A percentile compares a stretch with the other conserved stretches of the same genome.
These are phyloP conservation scores for Toxotes jaculatrix DNA, from an alignment of 2,113 vertebrate genomes.

Conservation along the genomic window DNA sequence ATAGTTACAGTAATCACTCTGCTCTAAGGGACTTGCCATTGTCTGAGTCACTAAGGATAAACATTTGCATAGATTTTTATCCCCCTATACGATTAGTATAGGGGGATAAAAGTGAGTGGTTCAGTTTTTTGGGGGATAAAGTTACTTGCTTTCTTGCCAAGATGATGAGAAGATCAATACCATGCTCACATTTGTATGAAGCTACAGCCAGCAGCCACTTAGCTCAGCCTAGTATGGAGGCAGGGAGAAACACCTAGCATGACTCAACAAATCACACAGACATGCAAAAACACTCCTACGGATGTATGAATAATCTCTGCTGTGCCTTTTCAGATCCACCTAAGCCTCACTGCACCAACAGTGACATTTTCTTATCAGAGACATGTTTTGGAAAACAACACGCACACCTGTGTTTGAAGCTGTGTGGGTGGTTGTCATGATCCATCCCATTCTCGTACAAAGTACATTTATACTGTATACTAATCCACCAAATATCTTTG, in stretches of 20 bases:
- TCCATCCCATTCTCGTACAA: background rate
- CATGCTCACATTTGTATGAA: no score
- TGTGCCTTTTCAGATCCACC: no score
- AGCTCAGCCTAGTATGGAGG: no score
- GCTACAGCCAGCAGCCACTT: no score
- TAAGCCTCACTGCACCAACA: background rate
- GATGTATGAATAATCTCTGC: no score
- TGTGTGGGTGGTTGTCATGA: background rate
- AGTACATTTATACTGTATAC: background rate
- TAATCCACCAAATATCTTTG: background rate
- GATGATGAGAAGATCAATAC: no score
- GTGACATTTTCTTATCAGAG: background rate
- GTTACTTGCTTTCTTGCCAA: background rate
- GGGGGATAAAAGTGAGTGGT: background rate
- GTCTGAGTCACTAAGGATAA: background rate
- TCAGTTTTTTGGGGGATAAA: background rate
- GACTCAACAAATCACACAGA: no score
- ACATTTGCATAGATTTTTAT: background rate
- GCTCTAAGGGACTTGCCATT: slow-evolving; percentile 16
- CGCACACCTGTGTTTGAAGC: background rate
- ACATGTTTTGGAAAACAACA: background rate
- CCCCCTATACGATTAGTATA: background rate
- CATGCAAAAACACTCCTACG: no score
- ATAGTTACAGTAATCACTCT: slow-evolving; percentile 38
- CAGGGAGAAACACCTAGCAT: no score